Evolutionary conservation across 2,113 vertebrate genomes (phyloP).

Genomic region (Actinemys pallida): DNA sequence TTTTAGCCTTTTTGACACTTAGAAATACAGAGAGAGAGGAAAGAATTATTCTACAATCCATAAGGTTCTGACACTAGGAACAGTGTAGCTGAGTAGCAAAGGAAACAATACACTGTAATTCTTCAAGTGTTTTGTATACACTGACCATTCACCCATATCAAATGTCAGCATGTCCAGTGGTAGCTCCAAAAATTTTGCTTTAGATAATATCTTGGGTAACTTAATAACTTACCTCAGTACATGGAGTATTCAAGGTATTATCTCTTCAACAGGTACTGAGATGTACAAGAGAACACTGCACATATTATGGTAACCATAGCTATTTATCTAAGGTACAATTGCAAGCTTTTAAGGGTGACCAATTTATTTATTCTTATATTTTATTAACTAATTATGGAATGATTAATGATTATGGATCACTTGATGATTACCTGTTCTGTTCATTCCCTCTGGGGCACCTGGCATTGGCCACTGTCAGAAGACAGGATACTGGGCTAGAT

Average conservation of each 20-base stretch:
- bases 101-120: neutral
- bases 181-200: neutral
- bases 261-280: neutral
- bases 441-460: no score
- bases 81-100: neutral
- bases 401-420: neutral
- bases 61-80: neutral
- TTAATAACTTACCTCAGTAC: neutral
- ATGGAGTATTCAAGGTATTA: neutral
- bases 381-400: neutral
- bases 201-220: neutral
- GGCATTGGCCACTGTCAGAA: no score
- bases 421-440: no score
- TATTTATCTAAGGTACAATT: neutral
- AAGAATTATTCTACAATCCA: neutral
- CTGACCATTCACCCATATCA: neutral
- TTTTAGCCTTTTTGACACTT: constrained; percentile 2
- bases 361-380: neutral
- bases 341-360: neutral
- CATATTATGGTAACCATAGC: neutral
- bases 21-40: neutral
- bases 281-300: neutral
- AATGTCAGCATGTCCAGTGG: neutral
- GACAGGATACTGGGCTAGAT: no score
- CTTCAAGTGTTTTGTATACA: neutral